These are phyloP conservation scores for Anneissia japonica DNA, from an alignment of 35 echinoderm and acorn worm species.

Conservation along the genomic window DNA sequence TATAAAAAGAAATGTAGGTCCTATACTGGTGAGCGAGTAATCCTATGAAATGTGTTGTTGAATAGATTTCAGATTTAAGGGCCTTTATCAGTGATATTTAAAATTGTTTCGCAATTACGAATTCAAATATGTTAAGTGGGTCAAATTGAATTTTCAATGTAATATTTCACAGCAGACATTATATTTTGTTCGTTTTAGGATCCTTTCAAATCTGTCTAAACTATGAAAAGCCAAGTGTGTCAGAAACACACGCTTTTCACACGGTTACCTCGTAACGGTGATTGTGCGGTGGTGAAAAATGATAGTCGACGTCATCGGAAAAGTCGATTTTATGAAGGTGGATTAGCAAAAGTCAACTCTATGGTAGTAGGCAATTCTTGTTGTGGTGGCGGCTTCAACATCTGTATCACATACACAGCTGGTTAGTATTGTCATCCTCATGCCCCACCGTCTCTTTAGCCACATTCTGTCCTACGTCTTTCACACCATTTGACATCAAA, in stretches of 20 bases:
- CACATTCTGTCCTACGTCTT: too few species aligned
- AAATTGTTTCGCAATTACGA: too few species aligned
- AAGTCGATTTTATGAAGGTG: background rate
- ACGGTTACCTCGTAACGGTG: conserved; percentile 1
- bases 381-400: background rate
- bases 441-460: background rate
- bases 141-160: too few species aligned
- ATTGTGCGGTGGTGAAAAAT: background rate
- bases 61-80: too few species aligned
- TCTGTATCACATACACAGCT: background rate
- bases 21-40: too few species aligned
- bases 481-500: background rate
- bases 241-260: background rate
- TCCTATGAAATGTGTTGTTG: too few species aligned
- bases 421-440: background rate
- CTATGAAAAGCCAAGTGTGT: background rate
- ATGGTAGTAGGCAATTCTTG: background rate
- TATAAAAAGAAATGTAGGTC: too few species aligned
- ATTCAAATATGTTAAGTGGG: too few species aligned
- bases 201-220: too few species aligned
- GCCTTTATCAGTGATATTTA: too few species aligned
- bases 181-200: too few species aligned
- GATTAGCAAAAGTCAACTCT: background rate
- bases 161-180: too few species aligned
- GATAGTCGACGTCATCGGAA: background rate